Base-by-base conservation (phyloP, 1,140 invertebrate species). In the Sarcophaga peregrina region DNA sequence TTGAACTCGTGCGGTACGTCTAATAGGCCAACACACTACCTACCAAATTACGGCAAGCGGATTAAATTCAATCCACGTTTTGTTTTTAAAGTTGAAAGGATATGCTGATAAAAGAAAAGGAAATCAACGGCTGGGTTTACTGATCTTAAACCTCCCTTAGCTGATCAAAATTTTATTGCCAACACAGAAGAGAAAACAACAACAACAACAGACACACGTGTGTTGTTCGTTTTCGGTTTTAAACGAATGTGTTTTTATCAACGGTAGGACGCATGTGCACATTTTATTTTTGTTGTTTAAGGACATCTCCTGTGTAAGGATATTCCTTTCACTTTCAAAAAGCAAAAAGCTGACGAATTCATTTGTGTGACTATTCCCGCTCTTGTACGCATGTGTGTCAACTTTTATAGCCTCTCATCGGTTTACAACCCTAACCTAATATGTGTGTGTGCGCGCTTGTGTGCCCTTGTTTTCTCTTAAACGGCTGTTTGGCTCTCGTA, bases 361-460 rank as follows among this genome's bases (percentile, higher is more conserved):
- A 37, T 37, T 15, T 46, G 45, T n/a, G n/a, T 48, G 15, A 25
- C 52, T 78, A 17, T 48, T 48, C 75, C 75, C 47, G 75, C 48
- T 45, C 4, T 37, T 52, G 75, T 78, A 52, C 47, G 75, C 75
- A 78, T 78, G 75, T 78, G 75, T 78, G 75, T 78, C 75, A 78
- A 78, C 75, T 78, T 78, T 78, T 78, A 78, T 78, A 78, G 50
- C 75, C 75, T 78, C 46, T 47, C 48, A 68, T 78, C 50, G 48
- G 75, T 78, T 78, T 78, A 78, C 75, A 78, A 78, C 75, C 75
- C 75, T 78, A n/a, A n/a, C n/a, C n/a, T n/a, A 78, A 78, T 52
- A 50, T 78, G 20, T 52, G 62, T 25, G 25, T 25, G 47, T 8
- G n/a, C n/a, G n/a, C n/a, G n/a, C n/a, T n/a, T n/a, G n/a, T 76